A percentile compares a stretch with the other conserved stretches of the same genome.
phyloP scores from a whole-genome alignment of 2,113 vertebrate species.

The Tyto alba region DNA sequence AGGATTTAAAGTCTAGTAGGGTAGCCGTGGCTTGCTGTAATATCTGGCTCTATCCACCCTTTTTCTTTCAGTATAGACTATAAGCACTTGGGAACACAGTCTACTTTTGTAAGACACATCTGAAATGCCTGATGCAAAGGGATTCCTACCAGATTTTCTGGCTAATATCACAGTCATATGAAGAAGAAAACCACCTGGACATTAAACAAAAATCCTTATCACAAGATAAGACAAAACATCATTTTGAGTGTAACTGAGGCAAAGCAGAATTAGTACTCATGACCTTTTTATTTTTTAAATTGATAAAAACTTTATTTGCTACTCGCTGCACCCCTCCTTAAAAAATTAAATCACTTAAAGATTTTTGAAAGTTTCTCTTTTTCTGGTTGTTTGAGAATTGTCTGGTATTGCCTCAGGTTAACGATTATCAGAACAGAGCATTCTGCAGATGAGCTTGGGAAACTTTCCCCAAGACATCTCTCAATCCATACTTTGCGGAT shows the following conservation, averaged over 20 bases:
- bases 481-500: background rate
- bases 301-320: background rate
- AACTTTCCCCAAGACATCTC: background rate
- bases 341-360: background rate
- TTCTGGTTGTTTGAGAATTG: background rate
- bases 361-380: background rate
- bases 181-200: background rate
- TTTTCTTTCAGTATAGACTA: background rate
- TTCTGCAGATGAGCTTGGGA: background rate
- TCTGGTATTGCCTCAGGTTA: background rate
- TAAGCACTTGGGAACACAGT: background rate
- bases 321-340: background rate
- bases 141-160: background rate
- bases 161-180: too few relatives aligned
- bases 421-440: background rate
- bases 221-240: background rate
- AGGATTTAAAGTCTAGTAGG: background rate
- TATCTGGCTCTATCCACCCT: background rate
- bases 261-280: background rate
- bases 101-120: background rate
- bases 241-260: background rate
- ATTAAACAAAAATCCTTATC: background rate
- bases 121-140: background rate
- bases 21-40: background rate
- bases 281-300: background rate